Conservation (phyloP, 1,140 invertebrate genomes). For the Vollenhovia emeryi region DNA sequence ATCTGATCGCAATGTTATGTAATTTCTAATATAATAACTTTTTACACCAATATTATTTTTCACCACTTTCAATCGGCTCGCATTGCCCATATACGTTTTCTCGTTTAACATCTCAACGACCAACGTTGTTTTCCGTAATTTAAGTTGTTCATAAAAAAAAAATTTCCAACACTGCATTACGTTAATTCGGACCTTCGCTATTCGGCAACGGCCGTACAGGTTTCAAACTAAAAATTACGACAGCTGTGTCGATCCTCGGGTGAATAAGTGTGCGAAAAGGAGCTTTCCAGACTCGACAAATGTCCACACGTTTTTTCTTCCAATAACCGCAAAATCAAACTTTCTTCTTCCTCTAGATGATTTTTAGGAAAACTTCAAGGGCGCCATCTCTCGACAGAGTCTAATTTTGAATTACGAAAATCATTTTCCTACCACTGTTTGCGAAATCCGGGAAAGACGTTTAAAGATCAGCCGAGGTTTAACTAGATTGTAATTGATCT, state of each 20-base stretch:
- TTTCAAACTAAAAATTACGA: background rate
- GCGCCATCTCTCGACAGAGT: background rate
- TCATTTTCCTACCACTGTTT: background rate
- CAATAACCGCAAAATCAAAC: background rate
- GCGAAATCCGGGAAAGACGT: background rate
- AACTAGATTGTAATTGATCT: background rate
- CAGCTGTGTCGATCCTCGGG: background rate
- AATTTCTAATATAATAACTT: too few species aligned
- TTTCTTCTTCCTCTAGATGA: background rate
- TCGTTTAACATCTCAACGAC: too few species aligned
- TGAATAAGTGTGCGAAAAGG: background rate
- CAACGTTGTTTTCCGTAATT: too few species aligned
- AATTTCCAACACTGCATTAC: background rate
- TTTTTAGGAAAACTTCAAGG: background rate
- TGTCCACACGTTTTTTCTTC: background rate
- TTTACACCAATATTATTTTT: too few species aligned
- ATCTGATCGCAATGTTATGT: too few species aligned
- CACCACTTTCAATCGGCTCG: too few species aligned
- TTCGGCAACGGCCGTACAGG: background rate
- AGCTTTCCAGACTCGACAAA: background rate
- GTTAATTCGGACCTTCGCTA: constrained; percentile 22
- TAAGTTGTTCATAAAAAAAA: too few species aligned
- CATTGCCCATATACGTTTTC: too few species aligned
- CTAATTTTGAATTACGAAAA: background rate
- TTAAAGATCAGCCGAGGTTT: background rate